Percentiles rank a stretch among this genome's conserved stretches.
phyloP scores from a whole-genome alignment of 1,140 invertebrate genomes.

The Diachasmimorpha longicaudata region DNA sequence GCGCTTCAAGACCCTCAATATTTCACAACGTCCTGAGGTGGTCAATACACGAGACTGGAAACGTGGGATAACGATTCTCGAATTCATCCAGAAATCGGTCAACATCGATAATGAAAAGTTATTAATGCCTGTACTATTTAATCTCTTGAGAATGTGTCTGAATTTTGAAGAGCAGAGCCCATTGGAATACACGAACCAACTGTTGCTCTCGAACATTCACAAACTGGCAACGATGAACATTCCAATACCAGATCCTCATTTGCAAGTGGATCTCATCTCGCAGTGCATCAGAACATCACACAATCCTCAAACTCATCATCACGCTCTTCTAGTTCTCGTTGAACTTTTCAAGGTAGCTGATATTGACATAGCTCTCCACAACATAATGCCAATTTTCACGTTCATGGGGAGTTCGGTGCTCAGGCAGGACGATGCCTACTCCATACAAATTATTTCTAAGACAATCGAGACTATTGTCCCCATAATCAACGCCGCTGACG shows the following conservation, averaged over 20 bases:
- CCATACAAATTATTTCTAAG: slow-evolving; percentile 89
- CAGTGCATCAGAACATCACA: slow-evolving; percentile 86
- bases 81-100: slow-evolving; percentile 86
- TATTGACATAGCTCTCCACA: slow-evolving; percentile 84
- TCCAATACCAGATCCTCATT: slow-evolving; percentile 65
- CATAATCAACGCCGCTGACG: slow-evolving; percentile 71
- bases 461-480: slow-evolving; percentile 91
- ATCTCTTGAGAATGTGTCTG: slow-evolving; percentile 80
- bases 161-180: slow-evolving; percentile 81
- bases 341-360: slow-evolving; percentile 65
- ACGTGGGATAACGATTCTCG: slow-evolving; percentile 77
- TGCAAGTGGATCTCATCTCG: slow-evolving; percentile 84
- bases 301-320: slow-evolving; percentile 93
- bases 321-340: slow-evolving; percentile 80
- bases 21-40: slow-evolving; percentile 57
- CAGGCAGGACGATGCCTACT: slow-evolving; percentile 91
- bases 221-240: slow-evolving; percentile 65
- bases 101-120: slow-evolving; percentile 68
- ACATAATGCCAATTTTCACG: slow-evolving; percentile 94
- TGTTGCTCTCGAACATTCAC: slow-evolving; percentile 80
- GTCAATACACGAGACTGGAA: slow-evolving; percentile 75
- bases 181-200: slow-evolving; percentile 90
- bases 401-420: slow-evolving; percentile 93
- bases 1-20: slow-evolving; percentile 43
- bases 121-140: slow-evolving; percentile 78